Conservation (phyloP, 2,888 invertebrate species). For the Patella pellucida region DNA sequence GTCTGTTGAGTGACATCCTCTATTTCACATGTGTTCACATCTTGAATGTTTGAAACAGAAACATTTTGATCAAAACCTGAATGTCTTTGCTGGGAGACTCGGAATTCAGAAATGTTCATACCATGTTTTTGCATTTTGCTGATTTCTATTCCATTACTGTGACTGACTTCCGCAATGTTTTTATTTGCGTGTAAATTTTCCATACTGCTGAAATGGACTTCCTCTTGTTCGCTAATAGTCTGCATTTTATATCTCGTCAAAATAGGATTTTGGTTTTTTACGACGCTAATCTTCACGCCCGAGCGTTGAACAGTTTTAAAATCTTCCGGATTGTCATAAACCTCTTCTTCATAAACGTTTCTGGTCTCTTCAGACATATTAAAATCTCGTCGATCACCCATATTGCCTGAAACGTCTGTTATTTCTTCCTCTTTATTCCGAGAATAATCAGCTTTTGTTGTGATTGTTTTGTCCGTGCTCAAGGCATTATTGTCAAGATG, state of each 20-base stretch:
- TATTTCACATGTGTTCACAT: background rate
- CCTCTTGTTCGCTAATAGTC: background rate
- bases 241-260: background rate
- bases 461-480: no score
- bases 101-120: background rate
- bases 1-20: background rate
- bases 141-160: slow-evolving; percentile 5
- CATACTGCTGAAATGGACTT: background rate
- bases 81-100: background rate
- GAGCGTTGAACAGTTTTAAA: background rate
- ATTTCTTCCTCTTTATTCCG: background rate
- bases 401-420: background rate
- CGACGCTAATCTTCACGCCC: background rate
- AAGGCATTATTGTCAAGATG: background rate
- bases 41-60: background rate
- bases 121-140: background rate
- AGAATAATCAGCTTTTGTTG: background rate
- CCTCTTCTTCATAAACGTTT: background rate
- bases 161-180: background rate
- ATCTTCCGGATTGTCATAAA: background rate
- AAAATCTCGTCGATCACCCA: background rate
- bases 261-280: background rate
- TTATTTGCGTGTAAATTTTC: background rate
- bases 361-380: background rate
- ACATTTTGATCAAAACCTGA: no score